These are phyloP conservation scores for Lacerta bilineata DNA, from an alignment of 2,797 vertebrate genomes.

Conservation along the genomic window DNA sequence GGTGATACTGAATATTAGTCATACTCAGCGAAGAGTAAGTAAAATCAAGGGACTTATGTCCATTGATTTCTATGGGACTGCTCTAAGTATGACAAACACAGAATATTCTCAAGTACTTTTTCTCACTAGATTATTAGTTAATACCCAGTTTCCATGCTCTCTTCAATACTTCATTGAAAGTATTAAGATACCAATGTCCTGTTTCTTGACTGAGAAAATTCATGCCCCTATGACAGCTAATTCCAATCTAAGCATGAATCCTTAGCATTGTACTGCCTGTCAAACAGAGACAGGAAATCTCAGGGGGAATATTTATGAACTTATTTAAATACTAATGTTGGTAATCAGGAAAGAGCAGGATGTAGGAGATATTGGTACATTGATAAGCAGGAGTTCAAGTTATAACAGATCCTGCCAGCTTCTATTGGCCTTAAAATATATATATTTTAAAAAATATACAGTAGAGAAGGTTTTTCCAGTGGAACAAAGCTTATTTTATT, in stretches of 20 bases:
- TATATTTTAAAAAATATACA: not conserved
- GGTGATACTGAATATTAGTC: too few species aligned
- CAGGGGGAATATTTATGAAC: slow-evolving; percentile 66
- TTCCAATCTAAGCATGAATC: slow-evolving; percentile 43
- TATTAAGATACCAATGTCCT: slow-evolving; percentile 56
- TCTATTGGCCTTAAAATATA: not conserved
- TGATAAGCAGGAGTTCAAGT: slow-evolving; percentile 40
- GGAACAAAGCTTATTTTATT: slow-evolving; percentile 35
- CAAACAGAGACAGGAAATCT: slow-evolving; percentile 53
- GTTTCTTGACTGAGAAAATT: slow-evolving; percentile 43
- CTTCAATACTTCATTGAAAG: slow-evolving; percentile 15
- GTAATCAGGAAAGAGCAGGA: slow-evolving; percentile 43
- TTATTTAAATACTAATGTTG: slow-evolving; percentile 64
- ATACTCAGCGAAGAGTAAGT: too few species aligned
- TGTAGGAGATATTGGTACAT: slow-evolving; percentile 20
- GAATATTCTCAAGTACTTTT: slow-evolving; percentile 14
- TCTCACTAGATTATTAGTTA: slow-evolving; percentile 54
- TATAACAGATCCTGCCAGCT: not conserved
- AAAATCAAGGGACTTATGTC: too few species aligned
- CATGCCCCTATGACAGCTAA: slow-evolving; percentile 12
- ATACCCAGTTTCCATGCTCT: not conserved
- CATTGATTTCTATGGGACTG: too few species aligned
- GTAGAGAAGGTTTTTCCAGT: not conserved
- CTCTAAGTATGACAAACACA: too few species aligned
- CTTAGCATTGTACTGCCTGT: slow-evolving; percentile 41